Base-by-base conservation (phyloP, 2,888 invertebrate species). In the Brenthis ino region DNA sequence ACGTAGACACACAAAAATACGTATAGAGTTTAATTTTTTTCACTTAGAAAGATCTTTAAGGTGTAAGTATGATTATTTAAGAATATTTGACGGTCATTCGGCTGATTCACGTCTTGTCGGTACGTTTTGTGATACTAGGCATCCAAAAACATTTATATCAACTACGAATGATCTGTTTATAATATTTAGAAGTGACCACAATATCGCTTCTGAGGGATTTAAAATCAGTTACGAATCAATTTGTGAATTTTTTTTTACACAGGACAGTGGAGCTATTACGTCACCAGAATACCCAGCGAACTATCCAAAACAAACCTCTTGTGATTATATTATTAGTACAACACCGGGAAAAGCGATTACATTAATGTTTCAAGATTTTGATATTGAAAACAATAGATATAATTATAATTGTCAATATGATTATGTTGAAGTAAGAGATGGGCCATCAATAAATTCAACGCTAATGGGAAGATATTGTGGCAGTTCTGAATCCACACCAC, bases 251-350 rank as follows among this genome's bases (percentile, higher is more conserved):
- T 79, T 75, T 60, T 95, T 95, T 75, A 88, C 91, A 0, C 94
- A 93, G 1, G 86, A 92, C 0, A 91, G 91, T 47, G 97, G 96
- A 5, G 80, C 94, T 33, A 87, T 98, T 6, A 93, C 90, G 65
- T 96, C 97, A 5, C 96, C 97, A 0, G 95, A 95, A 72, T 97
- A 96, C 88, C 98, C 98, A 0, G 87, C 93, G 57, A 80, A 85
- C 43, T 97, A 97, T 82, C 94, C 95, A 2, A 86, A 85, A 14
- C 91, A 94, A 64, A 89, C 93, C 77, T 85, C 93, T 0, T 98
- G 98, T 77, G 89, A 93, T 50, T 98, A 96, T 82, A 83, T 94
- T 55, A 96, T 98, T 71, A 87, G 88, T 16, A 95, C 95, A 63
- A 93, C 94, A 0, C 84, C 93, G 0, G 94, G 95, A 6, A 95